A percentile compares a stretch with the other conserved stretches of the same genome.
These are phyloP conservation scores for Marmota flaviventris DNA, from an alignment of 2,113 vertebrate species.

Conservation along the genomic window DNA sequence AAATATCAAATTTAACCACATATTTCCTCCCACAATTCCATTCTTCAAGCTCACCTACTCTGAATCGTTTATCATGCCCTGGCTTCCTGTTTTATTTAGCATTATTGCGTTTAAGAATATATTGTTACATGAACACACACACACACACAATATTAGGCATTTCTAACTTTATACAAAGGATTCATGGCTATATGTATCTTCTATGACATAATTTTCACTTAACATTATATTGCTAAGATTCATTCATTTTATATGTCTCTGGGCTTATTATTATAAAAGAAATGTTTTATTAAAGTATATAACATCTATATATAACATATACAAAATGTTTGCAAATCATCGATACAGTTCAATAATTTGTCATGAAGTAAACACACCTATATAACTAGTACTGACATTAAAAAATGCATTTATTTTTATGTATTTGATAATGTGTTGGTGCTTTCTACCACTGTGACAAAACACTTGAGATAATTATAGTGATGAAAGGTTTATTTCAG, in stretches of 20 bases:
- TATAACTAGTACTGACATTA: background rate
- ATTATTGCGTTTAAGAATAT: background rate
- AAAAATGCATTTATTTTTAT: background rate
- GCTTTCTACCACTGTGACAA: background rate
- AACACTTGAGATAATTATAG: background rate
- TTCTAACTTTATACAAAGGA: background rate
- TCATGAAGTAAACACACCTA: background rate
- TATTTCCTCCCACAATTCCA: background rate
- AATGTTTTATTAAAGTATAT: background rate
- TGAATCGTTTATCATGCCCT: background rate
- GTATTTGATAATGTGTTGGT: background rate
- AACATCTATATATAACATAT: background rate
- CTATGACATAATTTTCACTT: background rate
- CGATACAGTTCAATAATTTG: background rate
- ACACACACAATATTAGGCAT: background rate
- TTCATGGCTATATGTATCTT: background rate
- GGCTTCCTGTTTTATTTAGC: background rate
- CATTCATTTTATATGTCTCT: background rate
- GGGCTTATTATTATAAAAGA: background rate
- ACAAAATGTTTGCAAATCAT: background rate
- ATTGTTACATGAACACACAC: background rate
- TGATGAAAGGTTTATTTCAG: background rate
- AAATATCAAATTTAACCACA: background rate
- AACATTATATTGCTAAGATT: background rate
- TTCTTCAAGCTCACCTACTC: background rate